Conservation (phyloP, 2,113 vertebrate species). For the Stegastes partitus region DNA sequence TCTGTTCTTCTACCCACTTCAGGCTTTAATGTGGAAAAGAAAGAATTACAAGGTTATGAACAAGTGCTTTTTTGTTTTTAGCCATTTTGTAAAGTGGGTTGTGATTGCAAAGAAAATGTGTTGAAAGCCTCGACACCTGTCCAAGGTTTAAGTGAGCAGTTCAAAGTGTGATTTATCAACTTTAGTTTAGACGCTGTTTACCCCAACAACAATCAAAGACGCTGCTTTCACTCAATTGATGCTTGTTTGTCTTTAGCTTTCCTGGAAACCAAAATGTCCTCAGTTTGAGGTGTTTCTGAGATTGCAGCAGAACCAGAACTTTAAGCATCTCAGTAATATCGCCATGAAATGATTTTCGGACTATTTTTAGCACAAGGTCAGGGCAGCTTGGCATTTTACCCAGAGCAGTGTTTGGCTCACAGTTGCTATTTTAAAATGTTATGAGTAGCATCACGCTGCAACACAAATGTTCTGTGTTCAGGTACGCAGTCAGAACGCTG, state of each 20-base stretch:
- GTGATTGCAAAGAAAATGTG: slow-evolving; percentile 41
- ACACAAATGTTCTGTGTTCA: slow-evolving; percentile 22
- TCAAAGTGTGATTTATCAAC: neutral
- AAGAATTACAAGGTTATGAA: slow-evolving; percentile 55
- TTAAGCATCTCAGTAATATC: no score
- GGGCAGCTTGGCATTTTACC: slow-evolving; percentile 26
- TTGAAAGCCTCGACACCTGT: slow-evolving; percentile 14
- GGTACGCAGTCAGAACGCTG: neutral
- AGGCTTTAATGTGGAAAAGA: slow-evolving; percentile 55
- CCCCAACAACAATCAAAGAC: neutral
- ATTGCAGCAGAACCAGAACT: neutral
- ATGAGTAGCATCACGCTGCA: neutral
- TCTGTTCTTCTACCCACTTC: slow-evolving; percentile 55
- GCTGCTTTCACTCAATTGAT: slow-evolving; percentile 15
- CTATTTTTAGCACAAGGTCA: slow-evolving; percentile 4
- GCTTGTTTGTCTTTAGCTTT: neutral
- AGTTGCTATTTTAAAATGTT: neutral
- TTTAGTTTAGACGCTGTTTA: neutral
- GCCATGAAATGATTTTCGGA: neutral
- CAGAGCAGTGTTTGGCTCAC: neutral
- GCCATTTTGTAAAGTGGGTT: slow-evolving; percentile 35
- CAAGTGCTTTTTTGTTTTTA: slow-evolving; percentile 58
- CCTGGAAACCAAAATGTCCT: neutral
- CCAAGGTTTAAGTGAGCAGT: slow-evolving; percentile 26
- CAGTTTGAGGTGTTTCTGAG: neutral